Conservation (phyloP, 2,888 invertebrate genomes). For the Drosophila colorata region DNA sequence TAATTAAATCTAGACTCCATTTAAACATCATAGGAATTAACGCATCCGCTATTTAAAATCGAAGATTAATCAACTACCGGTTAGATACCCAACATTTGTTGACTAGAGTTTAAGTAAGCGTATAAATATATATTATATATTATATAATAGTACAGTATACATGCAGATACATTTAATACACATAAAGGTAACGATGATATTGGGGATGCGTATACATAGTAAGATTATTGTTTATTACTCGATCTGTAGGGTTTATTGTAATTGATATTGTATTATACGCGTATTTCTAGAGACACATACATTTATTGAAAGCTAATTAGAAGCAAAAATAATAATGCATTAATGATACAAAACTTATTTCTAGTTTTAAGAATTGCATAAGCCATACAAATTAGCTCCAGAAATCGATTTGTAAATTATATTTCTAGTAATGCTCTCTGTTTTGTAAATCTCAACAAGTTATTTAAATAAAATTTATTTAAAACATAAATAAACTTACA, state of each 20-base stretch:
- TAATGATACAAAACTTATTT: conserved; percentile 44
- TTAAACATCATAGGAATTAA: conserved; percentile 39
- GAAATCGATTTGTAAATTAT: conserved; percentile 70
- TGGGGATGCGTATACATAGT: conserved; percentile 52
- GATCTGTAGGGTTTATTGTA: conserved; percentile 70
- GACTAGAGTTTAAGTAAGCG: conserved; percentile 63
- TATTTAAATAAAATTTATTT: conserved; percentile 81
- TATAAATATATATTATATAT: conserved; percentile 8
- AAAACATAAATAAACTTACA: conserved; percentile 51
- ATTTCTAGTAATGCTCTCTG: conserved; percentile 74
- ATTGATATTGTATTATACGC: conserved; percentile 58
- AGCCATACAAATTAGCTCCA: conserved; percentile 65
- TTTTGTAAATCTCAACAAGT: conserved; percentile 79
- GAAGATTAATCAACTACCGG: conserved; percentile 55
- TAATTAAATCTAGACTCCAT: conserved; percentile 43
- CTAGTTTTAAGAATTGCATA: conserved; percentile 56
- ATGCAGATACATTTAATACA: conserved; percentile 24
- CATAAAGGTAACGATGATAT: conserved; percentile 29
- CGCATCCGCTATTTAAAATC: conserved; percentile 47
- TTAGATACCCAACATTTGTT: conserved; percentile 62
- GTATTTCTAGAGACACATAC: conserved; percentile 58
- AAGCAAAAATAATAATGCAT: conserved; percentile 32
- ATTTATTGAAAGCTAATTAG: conserved; percentile 37
- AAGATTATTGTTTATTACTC: conserved; percentile 75
- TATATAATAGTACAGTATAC: conserved; percentile 1